Percentiles rank a stretch among this genome's conserved stretches.
phyloP scores from a whole-genome alignment of 2,888 invertebrate species.

The Ophioninae sp. region DNA sequence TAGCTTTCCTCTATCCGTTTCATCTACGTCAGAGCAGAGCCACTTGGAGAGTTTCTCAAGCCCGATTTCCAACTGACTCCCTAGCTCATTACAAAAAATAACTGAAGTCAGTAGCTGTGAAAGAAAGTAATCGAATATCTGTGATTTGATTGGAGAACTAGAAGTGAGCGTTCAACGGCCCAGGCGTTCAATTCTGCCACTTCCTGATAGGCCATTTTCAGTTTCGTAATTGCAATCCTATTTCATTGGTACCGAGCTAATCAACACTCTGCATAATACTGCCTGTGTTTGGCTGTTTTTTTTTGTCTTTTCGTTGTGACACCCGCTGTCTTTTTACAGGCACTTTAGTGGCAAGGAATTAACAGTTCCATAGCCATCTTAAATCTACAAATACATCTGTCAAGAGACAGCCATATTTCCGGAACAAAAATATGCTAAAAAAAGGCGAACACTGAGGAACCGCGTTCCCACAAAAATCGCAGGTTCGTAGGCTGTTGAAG shows the following conservation, averaged over 20 bases:
- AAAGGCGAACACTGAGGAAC: conserved; percentile 14
- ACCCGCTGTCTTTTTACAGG: conserved; percentile 18
- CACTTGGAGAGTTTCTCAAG: not conserved
- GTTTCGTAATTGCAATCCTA: not conserved
- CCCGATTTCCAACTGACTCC: not conserved
- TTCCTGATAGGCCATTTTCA: not conserved
- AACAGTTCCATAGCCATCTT: conserved; percentile 29
- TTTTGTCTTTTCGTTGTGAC: conserved; percentile 16
- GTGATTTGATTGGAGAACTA: not conserved
- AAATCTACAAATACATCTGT: not conserved
- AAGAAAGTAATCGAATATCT: not conserved
- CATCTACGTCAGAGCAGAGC: not conserved
- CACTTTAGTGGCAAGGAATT: conserved; percentile 29
- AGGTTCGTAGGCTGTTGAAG: not conserved
- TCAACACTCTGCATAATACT: not conserved
- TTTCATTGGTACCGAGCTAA: not conserved
- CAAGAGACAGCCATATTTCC: not conserved
- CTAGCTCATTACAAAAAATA: not conserved
- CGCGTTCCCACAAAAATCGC: conserved; percentile 15
- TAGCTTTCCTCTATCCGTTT: not conserved
- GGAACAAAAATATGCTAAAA: not conserved
- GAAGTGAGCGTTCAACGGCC: not conserved
- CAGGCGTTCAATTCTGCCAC: not conserved
- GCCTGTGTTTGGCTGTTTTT: not conserved
- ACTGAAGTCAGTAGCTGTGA: not conserved